Base-by-base conservation (phyloP, 2,888 invertebrate species). In the Polia nebulosa region DNA sequence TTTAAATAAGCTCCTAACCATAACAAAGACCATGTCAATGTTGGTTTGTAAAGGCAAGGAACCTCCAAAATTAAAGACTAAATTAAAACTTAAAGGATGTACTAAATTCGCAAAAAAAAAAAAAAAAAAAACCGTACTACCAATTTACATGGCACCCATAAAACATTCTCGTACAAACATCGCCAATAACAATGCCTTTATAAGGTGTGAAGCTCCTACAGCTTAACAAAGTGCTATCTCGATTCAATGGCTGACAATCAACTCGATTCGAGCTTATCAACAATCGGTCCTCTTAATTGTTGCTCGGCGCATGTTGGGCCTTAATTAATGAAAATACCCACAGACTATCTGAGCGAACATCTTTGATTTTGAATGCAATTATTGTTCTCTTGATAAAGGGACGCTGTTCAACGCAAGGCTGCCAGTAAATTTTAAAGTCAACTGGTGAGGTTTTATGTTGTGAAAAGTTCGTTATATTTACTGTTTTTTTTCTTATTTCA, bases 301-400 rank as follows among this genome's bases (percentile, higher is more conserved):
- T 90, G 87, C 89, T 84, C 81, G 84, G 93, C 86, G 93, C 94
- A 94, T 94, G 95, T 95, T 86, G 88, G 88, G 63, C 86, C 89
- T 95, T 95, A 95, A 95, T 95, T 95, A 95, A 94, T 92, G 94
- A 94, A 94, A 93, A 94, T 94, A 91, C 92, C 87, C 91, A 82
- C 85, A 84, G 87, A 85, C 86, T 95, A 94, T 95, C 94, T 85
- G 86, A 76, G 87, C 85, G 86, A 84, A 88, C 90, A 94, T 95
- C 95, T 94, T 93, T 93, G 95, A 94, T 94, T 94, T 94, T 94
- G 91, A 94, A 95, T 94, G 94, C 94, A 94, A 93, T 95, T 95
- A 94, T 95, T 94, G 94, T 94, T 90, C 91, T 88, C 88, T 85
- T 91, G 93, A 94, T 94, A 94, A 93, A 92, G 85, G 87, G 88